Evolutionary conservation across 1,140 invertebrate genomes (phyloP).

Genomic region (Oncopeltus fasciatus): DNA sequence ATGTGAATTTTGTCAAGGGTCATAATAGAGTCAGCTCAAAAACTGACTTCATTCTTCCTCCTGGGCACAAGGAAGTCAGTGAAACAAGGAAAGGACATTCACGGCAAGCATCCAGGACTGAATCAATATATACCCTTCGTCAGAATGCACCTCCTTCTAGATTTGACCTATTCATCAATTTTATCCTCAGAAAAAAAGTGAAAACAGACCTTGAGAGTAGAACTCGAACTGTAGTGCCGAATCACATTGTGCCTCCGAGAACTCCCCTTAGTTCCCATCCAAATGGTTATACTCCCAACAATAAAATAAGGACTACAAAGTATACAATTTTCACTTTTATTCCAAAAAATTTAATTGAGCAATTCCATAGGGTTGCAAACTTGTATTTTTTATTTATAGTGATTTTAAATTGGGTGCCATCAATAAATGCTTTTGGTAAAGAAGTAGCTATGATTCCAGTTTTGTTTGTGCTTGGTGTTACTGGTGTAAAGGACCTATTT

Average conservation of each 20-base stretch:
- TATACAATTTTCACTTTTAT: slow-evolving; percentile 88
- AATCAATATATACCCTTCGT: slow-evolving; percentile 75
- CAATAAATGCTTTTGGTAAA: slow-evolving; percentile 88
- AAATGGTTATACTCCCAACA: slow-evolving; percentile 57
- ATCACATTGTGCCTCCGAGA: slow-evolving; percentile 57
- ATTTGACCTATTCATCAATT: slow-evolving; percentile 45
- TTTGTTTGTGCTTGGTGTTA: slow-evolving; percentile 88
- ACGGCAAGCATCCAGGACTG: slow-evolving; percentile 50
- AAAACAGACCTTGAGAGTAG: slow-evolving; percentile 43
- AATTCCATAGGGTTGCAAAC: slow-evolving; percentile 95
- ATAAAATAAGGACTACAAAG: slow-evolving; percentile 84
- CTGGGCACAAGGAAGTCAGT: slow-evolving; percentile 42
- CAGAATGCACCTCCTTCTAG: slow-evolving; percentile 49
- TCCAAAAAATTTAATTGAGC: slow-evolving; percentile 92
- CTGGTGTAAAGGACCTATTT: slow-evolving; percentile 90
- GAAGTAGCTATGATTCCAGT: slow-evolving; percentile 92
- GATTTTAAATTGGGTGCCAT: slow-evolving; percentile 84
- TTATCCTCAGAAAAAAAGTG: slow-evolving; percentile 28
- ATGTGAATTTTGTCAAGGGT: slow-evolving; percentile 35
- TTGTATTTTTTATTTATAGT: slow-evolving; percentile 97
- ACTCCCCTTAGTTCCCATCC: slow-evolving; percentile 65
- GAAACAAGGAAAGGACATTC: slow-evolving; percentile 37
- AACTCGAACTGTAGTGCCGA: slow-evolving; percentile 59
- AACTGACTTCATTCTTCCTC: slow-evolving; percentile 75
- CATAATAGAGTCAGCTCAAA: slow-evolving; percentile 68